phyloP scores from a whole-genome alignment of 2,797 vertebrate genomes.

The Smutsia temminckii region DNA sequence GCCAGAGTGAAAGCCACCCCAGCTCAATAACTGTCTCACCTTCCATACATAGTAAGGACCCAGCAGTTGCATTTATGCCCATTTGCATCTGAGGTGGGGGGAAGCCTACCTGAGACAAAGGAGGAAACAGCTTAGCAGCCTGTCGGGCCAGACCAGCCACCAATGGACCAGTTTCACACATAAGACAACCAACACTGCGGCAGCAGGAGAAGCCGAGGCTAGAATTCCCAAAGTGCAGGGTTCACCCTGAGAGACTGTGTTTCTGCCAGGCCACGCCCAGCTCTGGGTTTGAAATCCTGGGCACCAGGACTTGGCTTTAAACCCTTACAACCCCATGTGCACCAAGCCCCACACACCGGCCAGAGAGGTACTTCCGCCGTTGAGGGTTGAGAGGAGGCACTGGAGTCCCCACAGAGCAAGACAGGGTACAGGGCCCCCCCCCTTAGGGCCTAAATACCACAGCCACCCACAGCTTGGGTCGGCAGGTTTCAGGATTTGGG shows the following conservation, averaged over 20 bases:
- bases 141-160: not conserved
- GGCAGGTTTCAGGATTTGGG: not conserved
- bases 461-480: not conserved
- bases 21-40: not conserved
- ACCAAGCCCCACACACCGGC: not conserved
- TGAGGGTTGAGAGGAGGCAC: not conserved
- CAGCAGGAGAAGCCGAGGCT: not conserved
- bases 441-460: not conserved
- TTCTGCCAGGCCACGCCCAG: not conserved
- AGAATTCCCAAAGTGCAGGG: not conserved
- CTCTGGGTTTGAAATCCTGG: not conserved
- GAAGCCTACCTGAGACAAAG: not conserved
- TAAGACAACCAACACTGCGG: not conserved
- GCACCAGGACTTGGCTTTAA: not conserved
- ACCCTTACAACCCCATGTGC: not conserved
- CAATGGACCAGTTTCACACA: not conserved
- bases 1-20: not conserved
- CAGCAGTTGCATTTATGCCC: not conserved
- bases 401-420: not conserved
- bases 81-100: not conserved
- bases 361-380: not conserved
- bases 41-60: not conserved
- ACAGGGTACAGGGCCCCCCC: not conserved
- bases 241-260: not conserved
- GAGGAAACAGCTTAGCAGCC: not conserved